Base-by-base conservation (phyloP, 2,888 invertebrate genomes). In the Flabesymbios commensalis region DNA sequence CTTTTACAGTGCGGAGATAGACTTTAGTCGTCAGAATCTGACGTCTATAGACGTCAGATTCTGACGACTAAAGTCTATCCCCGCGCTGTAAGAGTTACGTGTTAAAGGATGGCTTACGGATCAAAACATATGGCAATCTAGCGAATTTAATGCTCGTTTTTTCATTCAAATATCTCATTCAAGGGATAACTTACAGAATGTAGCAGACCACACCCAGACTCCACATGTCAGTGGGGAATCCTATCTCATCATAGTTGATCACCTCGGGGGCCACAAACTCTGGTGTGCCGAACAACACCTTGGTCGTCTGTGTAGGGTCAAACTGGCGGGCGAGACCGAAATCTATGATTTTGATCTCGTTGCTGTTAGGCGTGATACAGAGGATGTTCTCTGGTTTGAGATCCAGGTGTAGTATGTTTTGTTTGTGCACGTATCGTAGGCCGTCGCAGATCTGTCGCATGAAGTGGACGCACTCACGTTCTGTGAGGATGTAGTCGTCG, bases 361-460 rank as follows among this genome's bases (percentile, higher is more conserved):
- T 98, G 51, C 97, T 96, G 59, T 93, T 89, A 81, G 92, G 91
- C 58, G 96, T 93, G 29, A 98, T 87, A 78, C 98, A 99, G 57
- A 99, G 87, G 73, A 99, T 95, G 83, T 99, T 99, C 84, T 99
- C 99, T 19, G 99, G 99, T 88, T 99, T 99, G 87, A 99, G 89
- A 81, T 99, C 99, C 59, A 99, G 87, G 85, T 99, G 99, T 59
- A 99, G 85, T 73, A 99, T 94, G 75, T 92, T 91, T 83, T 94
- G 92, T 59, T 90, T 88, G 81, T 99, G 99, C 76, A 99, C 95
- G 82, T 70, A 99, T 90, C 92, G 90, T 69, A 99, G 90, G 31
- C 96, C 99, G 81, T 97, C 95, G 82, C 96, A 96, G 70, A 98
- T 96, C 85, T 99, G 99, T 31, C 95, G 87, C 88, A 99, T 92